Evolutionary conservation across 2,888 invertebrate species (phyloP), one percentile per base, ranked within the genome.

Genomic region (Meta bourneti): DNA sequence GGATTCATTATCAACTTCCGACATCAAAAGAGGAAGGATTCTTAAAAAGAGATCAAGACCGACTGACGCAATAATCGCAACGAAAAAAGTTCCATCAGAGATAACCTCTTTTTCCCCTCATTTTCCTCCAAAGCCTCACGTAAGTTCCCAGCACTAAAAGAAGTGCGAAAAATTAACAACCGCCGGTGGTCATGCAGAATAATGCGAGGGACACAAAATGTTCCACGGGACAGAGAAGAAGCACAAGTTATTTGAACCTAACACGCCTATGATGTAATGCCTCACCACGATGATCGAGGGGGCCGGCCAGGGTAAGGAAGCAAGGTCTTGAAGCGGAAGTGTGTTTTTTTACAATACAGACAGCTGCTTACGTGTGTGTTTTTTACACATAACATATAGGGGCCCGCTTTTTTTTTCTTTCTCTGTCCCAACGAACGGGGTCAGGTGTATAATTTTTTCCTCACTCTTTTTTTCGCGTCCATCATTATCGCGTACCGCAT

Each of bases 101-200:
- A 11, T 19, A 7, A 48, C 34, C n/a, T 49, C 81, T 69, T 51
- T 70, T 48, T 16, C 34, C 54, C 75, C 61, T 75, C 16, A 61
- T 34, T 34, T 34, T 34, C 34, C 34, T 34, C 34, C 34, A 5
- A 5, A 16, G 6, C 61, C 78, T 20, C 34, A 19, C 49, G 72
- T 82, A 82, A 82, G n/a, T 19, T 75, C 13, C 6, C 19, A 19
- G 78, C n/a, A n/a, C 54, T 20, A 61, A 75, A 75, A 75, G 84
- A 84, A 75, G 84, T 54, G 75, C 84, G 54, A 75, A 84, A 61
- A 84, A 84, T 84, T 84, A 84, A 84, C 84, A 61, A 51, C 84
- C n/a, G 84, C 74, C 34, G 13, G 48, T 16, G 77, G 77, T 77
- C 77, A 48, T 48, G 49, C n/a, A 19, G 52, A 77, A 77, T 51